A percentile compares a stretch with the other conserved stretches of the same genome.
Conservation (phyloP, 2,113 vertebrate species). For the Pardalotus punctatus region DNA sequence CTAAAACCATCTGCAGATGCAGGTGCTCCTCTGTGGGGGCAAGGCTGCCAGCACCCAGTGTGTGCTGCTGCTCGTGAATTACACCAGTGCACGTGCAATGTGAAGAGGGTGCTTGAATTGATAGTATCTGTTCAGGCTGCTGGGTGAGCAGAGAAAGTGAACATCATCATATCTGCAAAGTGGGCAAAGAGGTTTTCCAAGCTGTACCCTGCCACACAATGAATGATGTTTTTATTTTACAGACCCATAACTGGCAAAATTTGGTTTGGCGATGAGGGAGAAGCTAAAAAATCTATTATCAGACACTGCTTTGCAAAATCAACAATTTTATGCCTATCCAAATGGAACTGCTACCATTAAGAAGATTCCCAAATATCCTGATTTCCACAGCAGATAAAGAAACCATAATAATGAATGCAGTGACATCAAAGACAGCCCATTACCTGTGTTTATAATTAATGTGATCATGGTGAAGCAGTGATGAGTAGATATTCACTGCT, state of each 20-base stretch:
- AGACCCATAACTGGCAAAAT: neutral
- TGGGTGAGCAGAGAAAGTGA: neutral
- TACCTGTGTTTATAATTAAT: neutral
- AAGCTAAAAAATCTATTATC: neutral
- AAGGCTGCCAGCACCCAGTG: neutral
- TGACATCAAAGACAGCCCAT: neutral
- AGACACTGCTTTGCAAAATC: neutral
- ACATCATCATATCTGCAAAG: accelerated
- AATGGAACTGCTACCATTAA: neutral
- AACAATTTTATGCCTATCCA: neutral
- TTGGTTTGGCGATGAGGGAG: neutral
- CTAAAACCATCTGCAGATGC: neutral
- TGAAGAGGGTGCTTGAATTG: neutral
- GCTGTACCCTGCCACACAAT: neutral
- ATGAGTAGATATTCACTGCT: neutral
- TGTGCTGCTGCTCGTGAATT: neutral
- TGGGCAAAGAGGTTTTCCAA: neutral
- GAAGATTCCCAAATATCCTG: neutral
- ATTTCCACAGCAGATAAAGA: neutral
- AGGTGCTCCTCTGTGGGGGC: neutral
- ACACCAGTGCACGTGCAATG: accelerated
- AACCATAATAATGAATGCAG: neutral
- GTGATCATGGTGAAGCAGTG: neutral
- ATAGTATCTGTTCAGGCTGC: neutral
- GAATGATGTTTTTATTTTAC: neutral